These are phyloP conservation scores for Troides aeacus DNA, from an alignment of 2,888 invertebrate genomes.

Conservation along the genomic window DNA sequence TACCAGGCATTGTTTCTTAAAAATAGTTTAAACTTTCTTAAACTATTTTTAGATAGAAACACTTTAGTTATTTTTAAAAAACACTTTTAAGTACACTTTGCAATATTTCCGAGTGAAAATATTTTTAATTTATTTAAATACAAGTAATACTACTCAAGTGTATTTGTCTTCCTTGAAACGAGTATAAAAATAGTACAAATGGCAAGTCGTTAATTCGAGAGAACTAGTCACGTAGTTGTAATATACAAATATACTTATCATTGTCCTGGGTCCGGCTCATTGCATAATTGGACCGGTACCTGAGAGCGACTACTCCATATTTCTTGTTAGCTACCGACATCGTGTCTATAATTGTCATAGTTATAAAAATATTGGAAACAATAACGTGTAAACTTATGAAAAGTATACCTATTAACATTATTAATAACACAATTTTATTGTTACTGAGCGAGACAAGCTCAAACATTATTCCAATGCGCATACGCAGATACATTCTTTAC, in stretches of 20 bases:
- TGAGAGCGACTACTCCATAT: slow-evolving; percentile 50
- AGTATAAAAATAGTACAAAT: slow-evolving; percentile 47
- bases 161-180: slow-evolving; percentile 43
- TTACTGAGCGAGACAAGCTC: background rate
- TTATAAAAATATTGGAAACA: slow-evolving; percentile 20
- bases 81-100: background rate
- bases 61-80: too few relatives aligned
- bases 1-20: background rate
- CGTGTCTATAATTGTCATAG: slow-evolving; percentile 49
- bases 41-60: too few relatives aligned
- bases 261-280: slow-evolving; percentile 69
- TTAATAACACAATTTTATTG: slow-evolving; percentile 10
- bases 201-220: slow-evolving; percentile 41
- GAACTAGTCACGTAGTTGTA: slow-evolving; percentile 61
- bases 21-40: background rate
- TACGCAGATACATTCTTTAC: slow-evolving; percentile 21
- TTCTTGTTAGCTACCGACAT: slow-evolving; percentile 41
- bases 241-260: slow-evolving; percentile 58
- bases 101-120: background rate
- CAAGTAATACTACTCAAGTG: slow-evolving; percentile 4
- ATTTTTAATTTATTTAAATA: slow-evolving; percentile 16
- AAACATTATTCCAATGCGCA: slow-evolving; percentile 23
- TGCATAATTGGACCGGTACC: slow-evolving; percentile 66
- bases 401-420: slow-evolving; percentile 16
- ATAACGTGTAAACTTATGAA: slow-evolving; percentile 11